Evolutionary conservation across 2,113 vertebrate species (phyloP), one percentile per base, ranked within the genome.

Genomic region (Gymnogyps californianus): DNA sequence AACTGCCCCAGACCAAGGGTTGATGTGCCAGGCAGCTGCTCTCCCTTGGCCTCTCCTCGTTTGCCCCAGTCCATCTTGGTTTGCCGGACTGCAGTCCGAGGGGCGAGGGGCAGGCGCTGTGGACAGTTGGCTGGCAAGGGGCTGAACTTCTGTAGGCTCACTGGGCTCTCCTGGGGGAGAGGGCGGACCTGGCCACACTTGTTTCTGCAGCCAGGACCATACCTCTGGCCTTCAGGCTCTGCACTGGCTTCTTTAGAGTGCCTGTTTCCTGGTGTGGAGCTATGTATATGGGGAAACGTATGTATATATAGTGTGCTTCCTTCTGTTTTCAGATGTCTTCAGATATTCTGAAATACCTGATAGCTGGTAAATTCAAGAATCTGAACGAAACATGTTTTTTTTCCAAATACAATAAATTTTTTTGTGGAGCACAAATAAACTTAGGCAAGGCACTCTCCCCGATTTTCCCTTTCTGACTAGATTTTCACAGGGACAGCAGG

Each of bases 1-100:
- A 14, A 32, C 66, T 61, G 42, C 44, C 34, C 25, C n/a, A 57
- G 34, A 21, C n/a, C 10, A 22, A 24, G 49, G 69, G 34, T 31
- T 79, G 9, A 13, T 44, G 66, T 67, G 38, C 29, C 51, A 59
- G 51, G 34, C 58, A 38, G 13, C 26, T 58, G 28, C 42, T 77
- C 11, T 51, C 16, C 16, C 36, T 57, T 49, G 66, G 29, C 42
- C 10, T 82, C 57, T 71, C 21, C 40, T 92, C 46, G 70, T 47
- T 79, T 49, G 10, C 6, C 15, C 6, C 24, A 28, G n/a, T 55
- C 32, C 28, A 16, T 34, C 54, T n/a, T 1, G 1, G 20, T 67
- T 72, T 66, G 58, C 40, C 0, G 1, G n/a, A 6, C 36, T 26
- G 55, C 54, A 26, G 36, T 22, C 28, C 0, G 5, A 44, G 31